phyloP scores from a whole-genome alignment of 2,113 vertebrate genomes.

The Anarrhichthys ocellatus region DNA sequence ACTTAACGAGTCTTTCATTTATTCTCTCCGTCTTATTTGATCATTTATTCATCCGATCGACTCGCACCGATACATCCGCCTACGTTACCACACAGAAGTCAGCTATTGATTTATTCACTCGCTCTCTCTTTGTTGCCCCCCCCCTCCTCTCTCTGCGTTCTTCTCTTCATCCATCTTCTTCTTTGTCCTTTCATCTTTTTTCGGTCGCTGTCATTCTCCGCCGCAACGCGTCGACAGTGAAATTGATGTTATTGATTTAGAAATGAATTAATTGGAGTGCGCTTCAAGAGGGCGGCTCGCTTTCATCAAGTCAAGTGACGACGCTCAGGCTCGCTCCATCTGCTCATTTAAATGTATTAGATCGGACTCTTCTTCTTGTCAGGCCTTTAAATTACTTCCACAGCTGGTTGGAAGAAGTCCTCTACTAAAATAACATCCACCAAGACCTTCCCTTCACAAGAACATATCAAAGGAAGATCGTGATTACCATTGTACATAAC shows the following conservation, averaged over 20 bases:
- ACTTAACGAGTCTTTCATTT: constrained; percentile 50
- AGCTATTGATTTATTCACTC: constrained; percentile 60
- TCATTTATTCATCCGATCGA: constrained; percentile 55
- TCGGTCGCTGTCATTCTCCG: constrained; percentile 31
- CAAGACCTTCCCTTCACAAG: not conserved
- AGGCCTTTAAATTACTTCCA: constrained; percentile 29
- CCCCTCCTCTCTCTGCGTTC: not conserved
- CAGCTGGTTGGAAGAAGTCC: constrained; percentile 24
- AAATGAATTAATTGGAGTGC: constrained; percentile 76
- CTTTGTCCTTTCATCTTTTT: constrained; percentile 63
- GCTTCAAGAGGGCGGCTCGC: constrained; percentile 66
- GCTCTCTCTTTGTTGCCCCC: constrained; percentile 25
- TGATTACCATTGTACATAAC: too few relatives aligned
- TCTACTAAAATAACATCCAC: not conserved
- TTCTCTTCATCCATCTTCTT: constrained; percentile 53
- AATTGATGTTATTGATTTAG: constrained; percentile 72
- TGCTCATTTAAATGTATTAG: constrained; percentile 66
- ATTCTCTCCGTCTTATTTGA: constrained; percentile 57
- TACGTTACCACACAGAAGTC: constrained; percentile 57
- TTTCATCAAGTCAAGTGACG: constrained; percentile 69
- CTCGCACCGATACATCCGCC: constrained; percentile 55
- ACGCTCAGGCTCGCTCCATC: constrained; percentile 45
- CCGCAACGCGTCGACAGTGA: constrained; percentile 6
- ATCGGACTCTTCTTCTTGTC: constrained; percentile 24
- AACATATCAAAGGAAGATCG: not conserved